Evolutionary conservation across 2,113 vertebrate species (phyloP), one percentile per base, ranked within the genome.

Genomic region (Alexandromys fortis): DNA sequence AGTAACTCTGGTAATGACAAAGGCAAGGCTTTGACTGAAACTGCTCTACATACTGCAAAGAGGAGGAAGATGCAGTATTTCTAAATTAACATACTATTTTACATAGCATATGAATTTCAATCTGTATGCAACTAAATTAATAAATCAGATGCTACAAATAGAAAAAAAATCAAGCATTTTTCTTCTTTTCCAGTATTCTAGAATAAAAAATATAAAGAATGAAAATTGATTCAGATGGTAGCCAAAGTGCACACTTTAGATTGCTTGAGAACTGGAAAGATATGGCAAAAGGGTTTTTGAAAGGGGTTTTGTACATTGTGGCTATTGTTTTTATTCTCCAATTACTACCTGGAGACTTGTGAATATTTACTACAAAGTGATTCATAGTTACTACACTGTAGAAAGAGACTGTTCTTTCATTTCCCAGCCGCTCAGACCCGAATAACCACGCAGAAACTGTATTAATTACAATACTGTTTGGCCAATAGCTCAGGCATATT

Each of bases 71-170:
- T 63, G 82, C 81, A 63, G 58, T 42, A 67, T 72, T 95, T 97
- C 87, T 75, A 86, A 95, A 96, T 94, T 91, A 92, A 38, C 81
- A 78, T 63, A 73, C 73, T 78, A 30, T 82, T 97, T 96, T 76
- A 94, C 2, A 89, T 90, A 85, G 67, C 91, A 65, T 75, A 83
- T 68, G 73, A 70, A 38, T 89, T 96, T 95, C 90, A 96, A 94
- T 90, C 83, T 78, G 35, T 52, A 90, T 65, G 47, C 52, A 55
- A 78, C 81, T 89, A 90, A 95, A 92, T 95, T 97, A 97, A 96
- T 94, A 93, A 94, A 83, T 76, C 72, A 68, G 77, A 33, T 35
- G 73, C 81, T 91, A 75, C 89, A 94, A 55, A 21, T 19, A 96
- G 61, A 77, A n/a, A n/a, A n/a, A n/a, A n/a, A 70, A 47, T 13